A percentile compares a stretch with the other conserved stretches of the same genome.
phyloP scores from a whole-genome alignment of 2,888 invertebrate species.

The Cylloceria caligata region DNA sequence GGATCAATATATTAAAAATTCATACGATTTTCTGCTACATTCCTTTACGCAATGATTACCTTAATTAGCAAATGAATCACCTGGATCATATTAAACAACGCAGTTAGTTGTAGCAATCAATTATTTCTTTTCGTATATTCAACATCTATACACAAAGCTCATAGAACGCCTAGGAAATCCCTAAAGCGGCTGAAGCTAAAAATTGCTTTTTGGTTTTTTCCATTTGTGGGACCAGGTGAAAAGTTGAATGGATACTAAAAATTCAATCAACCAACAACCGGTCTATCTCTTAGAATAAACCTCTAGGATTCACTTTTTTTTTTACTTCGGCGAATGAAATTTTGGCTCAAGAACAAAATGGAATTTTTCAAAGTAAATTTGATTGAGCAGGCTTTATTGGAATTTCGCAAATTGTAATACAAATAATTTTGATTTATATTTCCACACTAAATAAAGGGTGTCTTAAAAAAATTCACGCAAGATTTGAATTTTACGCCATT shows the following conservation, averaged over 20 bases:
- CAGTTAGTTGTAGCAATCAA: too few species aligned
- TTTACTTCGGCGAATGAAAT: neutral
- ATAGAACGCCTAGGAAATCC: neutral
- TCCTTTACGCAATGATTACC: too few species aligned
- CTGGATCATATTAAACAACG: too few species aligned
- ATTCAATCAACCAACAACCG: neutral
- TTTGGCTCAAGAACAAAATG: neutral
- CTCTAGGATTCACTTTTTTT: neutral
- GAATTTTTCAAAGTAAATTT: neutral
- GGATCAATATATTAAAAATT: too few species aligned
- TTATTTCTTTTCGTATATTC: too few species aligned
- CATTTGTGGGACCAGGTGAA: neutral
- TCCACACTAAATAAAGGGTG: too few species aligned
- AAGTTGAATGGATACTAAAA: neutral
- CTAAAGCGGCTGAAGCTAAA: neutral
- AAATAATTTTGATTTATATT: too few species aligned
- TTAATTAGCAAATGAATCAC: too few species aligned
- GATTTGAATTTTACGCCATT: too few species aligned
- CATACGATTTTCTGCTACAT: too few species aligned
- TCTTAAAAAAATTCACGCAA: too few species aligned
- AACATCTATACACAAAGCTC: neutral
- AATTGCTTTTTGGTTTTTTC: neutral
- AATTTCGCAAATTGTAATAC: neutral
- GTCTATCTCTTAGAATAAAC: neutral
- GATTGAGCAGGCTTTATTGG: neutral